phyloP scores from a whole-genome alignment of 2,113 vertebrate genomes.

The Saguinus imperator region DNA sequence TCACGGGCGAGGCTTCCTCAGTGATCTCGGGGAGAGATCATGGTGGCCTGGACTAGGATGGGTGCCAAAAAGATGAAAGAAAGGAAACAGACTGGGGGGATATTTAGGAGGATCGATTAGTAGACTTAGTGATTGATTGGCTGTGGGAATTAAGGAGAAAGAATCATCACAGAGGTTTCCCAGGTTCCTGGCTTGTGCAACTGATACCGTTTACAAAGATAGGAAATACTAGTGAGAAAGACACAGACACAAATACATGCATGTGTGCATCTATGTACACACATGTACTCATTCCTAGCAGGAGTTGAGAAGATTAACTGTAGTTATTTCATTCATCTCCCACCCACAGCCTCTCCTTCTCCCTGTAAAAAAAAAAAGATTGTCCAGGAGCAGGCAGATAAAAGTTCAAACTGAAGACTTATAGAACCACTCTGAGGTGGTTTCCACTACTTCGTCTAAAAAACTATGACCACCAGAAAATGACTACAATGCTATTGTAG shows the following conservation, averaged over 20 bases:
- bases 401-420: conserved; percentile 13
- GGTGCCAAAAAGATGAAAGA: background rate
- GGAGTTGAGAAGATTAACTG: background rate
- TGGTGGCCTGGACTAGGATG: background rate
- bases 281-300: background rate
- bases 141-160: background rate
- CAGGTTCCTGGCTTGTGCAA: background rate
- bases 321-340: background rate
- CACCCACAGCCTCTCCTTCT: background rate
- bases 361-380: background rate
- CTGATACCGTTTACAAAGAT: background rate
- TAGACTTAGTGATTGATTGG: background rate
- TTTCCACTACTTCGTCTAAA: background rate
- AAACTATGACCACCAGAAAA: background rate
- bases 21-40: background rate
- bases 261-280: background rate
- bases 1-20: background rate
- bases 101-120: background rate
- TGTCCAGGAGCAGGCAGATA: background rate
- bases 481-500: background rate
- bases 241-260: background rate
- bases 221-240: background rate
- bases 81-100: background rate
- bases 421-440: background rate
- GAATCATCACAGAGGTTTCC: background rate